Base-by-base conservation (phyloP, 37 sponge, comb jelly and placozoan species). In the Hormiphora californensis region DNA sequence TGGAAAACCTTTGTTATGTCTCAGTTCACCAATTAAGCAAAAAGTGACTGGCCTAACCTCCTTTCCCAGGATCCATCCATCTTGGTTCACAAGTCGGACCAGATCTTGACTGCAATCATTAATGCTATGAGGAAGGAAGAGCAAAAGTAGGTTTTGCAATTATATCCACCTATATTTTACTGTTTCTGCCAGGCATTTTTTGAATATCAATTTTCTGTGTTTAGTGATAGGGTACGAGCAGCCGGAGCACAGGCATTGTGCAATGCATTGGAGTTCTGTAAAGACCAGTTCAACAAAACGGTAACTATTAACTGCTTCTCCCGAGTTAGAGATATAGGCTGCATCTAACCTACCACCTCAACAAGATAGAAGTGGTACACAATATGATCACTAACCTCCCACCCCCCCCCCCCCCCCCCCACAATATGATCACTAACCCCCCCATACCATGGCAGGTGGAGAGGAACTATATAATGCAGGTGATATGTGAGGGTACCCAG, bases 41-140 rank as follows among this genome's bases (percentile, higher is more conserved):
- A n/a, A n/a, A n/a, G n/a, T n/a, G n/a, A n/a, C n/a, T n/a, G n/a
- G n/a, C n/a, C n/a, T n/a, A n/a, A n/a, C n/a, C n/a, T 85, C 32
- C n/a, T 19, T 30, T 86, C 36, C 19, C 61, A 86, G 86, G 86
- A 86, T 32, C 86, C 86, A 32, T 22, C 59, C 1, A 57, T 90
- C 23, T 22, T 90, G 54, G 36, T 57, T 55, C 62, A 54, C 2
- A 86, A 92, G 39, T 88, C 99, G 32, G 95, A 98, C 81, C 88
- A 89, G 40, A 94, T 98, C 11, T 87, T 98, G 32, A 98, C 99
- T 0, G 96, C 94, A 53, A 93, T 98, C 40, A 93, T 98, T 25
- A 93, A 94, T 61, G 93, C 96, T 22, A 98, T 98, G 99, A 87
- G 96, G 54, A 95, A 95, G 54, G 99, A 98, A 44, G 99, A 98